Conservation (phyloP, 37 sponge, comb jelly and placozoan genomes). For the Cladorhizidae sp. region DNA sequence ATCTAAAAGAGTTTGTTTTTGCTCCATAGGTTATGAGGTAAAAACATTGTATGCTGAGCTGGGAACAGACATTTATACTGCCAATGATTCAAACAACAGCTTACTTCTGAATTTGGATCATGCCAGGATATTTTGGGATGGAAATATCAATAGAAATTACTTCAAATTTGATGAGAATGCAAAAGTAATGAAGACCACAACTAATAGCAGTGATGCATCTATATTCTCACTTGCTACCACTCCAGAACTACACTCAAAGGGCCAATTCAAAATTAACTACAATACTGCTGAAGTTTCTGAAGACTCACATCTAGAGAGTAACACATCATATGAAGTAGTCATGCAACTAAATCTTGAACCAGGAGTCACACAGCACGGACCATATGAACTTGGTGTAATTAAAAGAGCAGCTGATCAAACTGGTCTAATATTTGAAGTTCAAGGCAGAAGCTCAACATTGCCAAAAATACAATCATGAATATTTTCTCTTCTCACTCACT, state of each 20-base stretch:
- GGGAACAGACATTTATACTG: background rate
- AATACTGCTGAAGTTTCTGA: background rate
- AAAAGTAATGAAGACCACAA: background rate
- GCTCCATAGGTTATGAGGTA: background rate
- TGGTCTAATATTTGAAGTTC: too few relatives aligned
- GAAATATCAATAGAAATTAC: background rate
- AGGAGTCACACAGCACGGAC: too few relatives aligned
- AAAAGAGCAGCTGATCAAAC: too few relatives aligned
- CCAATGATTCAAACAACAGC: background rate
- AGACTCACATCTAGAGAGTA: too few relatives aligned
- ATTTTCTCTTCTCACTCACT: too few relatives aligned
- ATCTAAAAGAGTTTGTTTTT: background rate
- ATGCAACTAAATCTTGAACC: too few relatives aligned
- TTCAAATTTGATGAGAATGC: background rate
- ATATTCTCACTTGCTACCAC: background rate
- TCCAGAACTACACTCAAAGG: background rate
- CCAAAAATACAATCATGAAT: too few relatives aligned
- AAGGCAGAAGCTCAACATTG: too few relatives aligned
- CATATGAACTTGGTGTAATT: too few relatives aligned
- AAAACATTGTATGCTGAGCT: conserved; percentile 12
- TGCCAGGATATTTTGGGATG: background rate
- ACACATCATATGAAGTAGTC: too few relatives aligned
- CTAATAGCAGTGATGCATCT: conserved; percentile 5
- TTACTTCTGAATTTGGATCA: background rate
- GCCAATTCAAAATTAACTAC: background rate